phyloP scores from a whole-genome alignment of 1,140 invertebrate species.

The Trichomalopsis sarcophagae region DNA sequence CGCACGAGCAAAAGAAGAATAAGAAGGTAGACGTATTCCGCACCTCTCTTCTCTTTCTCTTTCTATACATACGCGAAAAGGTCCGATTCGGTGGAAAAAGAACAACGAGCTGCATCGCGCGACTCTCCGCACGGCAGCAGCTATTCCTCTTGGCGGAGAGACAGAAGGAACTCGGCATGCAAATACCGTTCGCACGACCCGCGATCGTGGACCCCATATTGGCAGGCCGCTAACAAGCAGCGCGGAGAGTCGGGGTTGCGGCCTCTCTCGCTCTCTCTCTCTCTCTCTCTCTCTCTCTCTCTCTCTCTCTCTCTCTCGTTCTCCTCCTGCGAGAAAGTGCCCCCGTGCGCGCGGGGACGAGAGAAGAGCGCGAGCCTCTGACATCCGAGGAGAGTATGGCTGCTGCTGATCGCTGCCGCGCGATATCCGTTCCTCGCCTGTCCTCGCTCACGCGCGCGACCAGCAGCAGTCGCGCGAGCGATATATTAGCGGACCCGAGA shows the following conservation, averaged over 20 bases:
- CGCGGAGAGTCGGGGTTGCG: conserved; percentile 36
- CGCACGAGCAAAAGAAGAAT: not conserved
- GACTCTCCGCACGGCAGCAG: not conserved
- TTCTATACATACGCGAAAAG: not conserved
- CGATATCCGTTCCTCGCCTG: conserved; percentile 67
- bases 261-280: not conserved
- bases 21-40: not conserved
- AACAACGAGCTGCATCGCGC: not conserved
- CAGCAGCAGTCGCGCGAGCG: conserved; percentile 35
- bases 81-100: not conserved
- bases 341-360: not conserved
- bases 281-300: not conserved
- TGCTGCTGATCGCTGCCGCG: conserved; percentile 63
- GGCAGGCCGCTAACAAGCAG: conserved; percentile 70
- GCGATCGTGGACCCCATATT: conserved; percentile 62
- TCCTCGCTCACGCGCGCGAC: conserved; percentile 55
- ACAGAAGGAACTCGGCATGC: conserved; percentile 57
- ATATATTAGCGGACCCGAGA: conserved; percentile 58
- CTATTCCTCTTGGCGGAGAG: not conserved
- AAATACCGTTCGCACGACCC: conserved; percentile 65
- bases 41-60: not conserved
- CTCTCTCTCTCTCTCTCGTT: not conserved
- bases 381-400: not conserved
- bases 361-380: too few species aligned
- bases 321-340: conserved; percentile 34